Evolutionary conservation across 2,888 invertebrate species (phyloP), one percentile per base, ranked within the genome.

Genomic region (Actias luna): DNA sequence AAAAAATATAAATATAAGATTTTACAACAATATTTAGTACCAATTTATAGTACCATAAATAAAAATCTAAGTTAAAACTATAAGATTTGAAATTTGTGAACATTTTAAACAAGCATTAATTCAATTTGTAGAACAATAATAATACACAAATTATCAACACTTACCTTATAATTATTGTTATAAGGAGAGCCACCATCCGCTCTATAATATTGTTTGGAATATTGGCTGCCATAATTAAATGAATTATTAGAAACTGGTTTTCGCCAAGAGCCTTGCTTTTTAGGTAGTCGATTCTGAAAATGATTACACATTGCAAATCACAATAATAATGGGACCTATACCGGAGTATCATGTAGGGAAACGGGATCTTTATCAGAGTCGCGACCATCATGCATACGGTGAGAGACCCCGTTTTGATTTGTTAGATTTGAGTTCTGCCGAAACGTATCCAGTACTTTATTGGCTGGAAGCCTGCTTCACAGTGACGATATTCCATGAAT

Each of bases 211-310:
- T 90, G 89, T 65, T 86, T 89, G 5, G 88, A 88, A 72, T 89
- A 91, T 65, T 87, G 86, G 66, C 81, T 85, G 68, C 85, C 79
- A 65, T 90, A 88, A 73, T 80, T 87, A 7, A 84, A 75, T 16
- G 81, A 69, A 69, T 87, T 86, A 65, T 73, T 79, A 25, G 83
- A 72, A 64, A 82, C 72, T 55, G 92, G 91, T 79, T 88, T 92
- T 35, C 92, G 78, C 91, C 91, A 92, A 27, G 90, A 89, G 18
- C 85, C 88, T 77, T 89, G 91, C 68, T 85, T 89, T 69, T 85
- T 89, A 18, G 91, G 89, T 69, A 92, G 88, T 58, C 91, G 84
- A 75, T 86, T 89, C 92, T 92, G 77, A 65, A 85, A 83, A 65
- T 61, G 46, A 39, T 14, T n/a, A 60, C n/a, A 59, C 8, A 39